A percentile compares a stretch with the other conserved stretches of the same genome.
phyloP scores from a whole-genome alignment of 2,797 vertebrate species.

The Margarornis squamiger region DNA sequence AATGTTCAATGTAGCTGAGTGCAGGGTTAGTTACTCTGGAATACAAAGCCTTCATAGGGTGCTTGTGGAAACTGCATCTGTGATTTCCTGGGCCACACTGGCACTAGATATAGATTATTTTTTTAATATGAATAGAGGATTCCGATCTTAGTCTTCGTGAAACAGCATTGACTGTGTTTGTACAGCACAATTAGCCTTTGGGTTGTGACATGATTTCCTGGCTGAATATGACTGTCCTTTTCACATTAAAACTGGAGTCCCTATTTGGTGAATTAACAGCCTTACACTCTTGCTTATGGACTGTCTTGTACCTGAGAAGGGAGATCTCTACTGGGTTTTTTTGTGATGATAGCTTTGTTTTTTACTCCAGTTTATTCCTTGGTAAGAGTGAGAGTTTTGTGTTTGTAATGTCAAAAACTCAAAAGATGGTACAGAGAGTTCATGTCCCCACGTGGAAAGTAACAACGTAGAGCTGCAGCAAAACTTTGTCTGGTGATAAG shows the following conservation, averaged over 20 bases:
- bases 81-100: neutral
- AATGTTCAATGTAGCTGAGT: neutral
- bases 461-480: neutral
- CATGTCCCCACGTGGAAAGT: neutral
- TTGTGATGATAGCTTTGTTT: neutral
- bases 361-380: neutral
- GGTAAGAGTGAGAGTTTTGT: neutral
- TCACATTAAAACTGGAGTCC: neutral
- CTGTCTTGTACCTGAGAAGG: neutral
- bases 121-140: neutral
- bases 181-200: neutral
- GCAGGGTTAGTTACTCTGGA: neutral
- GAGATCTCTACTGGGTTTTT: neutral
- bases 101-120: neutral
- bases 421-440: neutral
- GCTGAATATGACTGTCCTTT: neutral
- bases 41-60: neutral
- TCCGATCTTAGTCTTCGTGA: neutral
- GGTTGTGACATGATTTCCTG: neutral
- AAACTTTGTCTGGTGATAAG: neutral
- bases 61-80: neutral
- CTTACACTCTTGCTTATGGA: neutral
- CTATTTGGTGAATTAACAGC: neutral
- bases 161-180: neutral
- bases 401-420: neutral